phyloP scores from a whole-genome alignment of 35 echinoderm and acorn worm genomes.

The Nesometra sesokonis region DNA sequence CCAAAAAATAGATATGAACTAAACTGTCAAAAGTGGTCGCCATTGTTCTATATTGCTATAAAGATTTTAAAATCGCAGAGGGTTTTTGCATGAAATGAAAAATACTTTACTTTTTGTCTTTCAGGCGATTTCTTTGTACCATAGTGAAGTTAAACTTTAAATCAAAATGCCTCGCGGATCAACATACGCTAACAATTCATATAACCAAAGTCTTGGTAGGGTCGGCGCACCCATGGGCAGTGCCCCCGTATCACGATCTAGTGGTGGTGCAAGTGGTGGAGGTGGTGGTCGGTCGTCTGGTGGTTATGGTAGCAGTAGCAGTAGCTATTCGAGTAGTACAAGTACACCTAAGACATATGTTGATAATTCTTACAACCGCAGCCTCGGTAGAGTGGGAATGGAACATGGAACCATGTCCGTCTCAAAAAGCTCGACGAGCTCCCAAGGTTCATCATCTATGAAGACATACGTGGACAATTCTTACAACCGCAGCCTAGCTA shows the following conservation, averaged over 20 bases:
- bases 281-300: not conserved
- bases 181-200: slow-evolving; percentile 16
- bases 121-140: not conserved
- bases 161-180: not conserved
- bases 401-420: slow-evolving; percentile 14
- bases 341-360: not conserved
- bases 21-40: no score
- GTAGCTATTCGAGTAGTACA: not conserved
- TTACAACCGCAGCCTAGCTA: not conserved
- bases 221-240: slow-evolving; percentile 16
- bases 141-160: not conserved
- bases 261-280: not conserved
- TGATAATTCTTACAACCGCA: slow-evolving; percentile 15
- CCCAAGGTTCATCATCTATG: not conserved
- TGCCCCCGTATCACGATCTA: slow-evolving; percentile 15
- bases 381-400: slow-evolving; percentile 16
- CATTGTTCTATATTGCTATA: no score
- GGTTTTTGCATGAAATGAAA: no score
- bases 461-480: slow-evolving; percentile 6
- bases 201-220: slow-evolving; percentile 28
- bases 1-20: no score
- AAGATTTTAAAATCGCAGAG: no score
- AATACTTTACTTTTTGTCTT: no score
- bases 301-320: not conserved
- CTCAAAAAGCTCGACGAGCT: not conserved